Conservation (phyloP, 2,888 invertebrate species). For the Halocaridina rubra region DNA sequence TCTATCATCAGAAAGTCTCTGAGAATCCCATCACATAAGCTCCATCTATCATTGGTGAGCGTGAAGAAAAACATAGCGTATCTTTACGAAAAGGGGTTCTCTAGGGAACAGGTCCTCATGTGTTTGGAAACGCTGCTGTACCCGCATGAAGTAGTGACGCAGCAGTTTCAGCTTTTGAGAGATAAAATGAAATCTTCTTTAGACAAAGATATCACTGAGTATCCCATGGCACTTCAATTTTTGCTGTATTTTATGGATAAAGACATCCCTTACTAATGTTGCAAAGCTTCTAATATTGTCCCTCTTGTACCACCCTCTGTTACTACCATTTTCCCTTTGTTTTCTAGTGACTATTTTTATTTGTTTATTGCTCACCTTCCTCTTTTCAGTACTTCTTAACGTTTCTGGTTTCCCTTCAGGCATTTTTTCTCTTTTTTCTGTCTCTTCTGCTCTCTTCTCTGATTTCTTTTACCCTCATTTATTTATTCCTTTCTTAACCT, state of each 20-base stretch:
- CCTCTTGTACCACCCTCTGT: no score
- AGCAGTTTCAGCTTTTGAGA: slow-evolving; percentile 4
- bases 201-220: not conserved
- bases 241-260: not conserved
- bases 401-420: no score
- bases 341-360: no score
- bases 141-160: not conserved
- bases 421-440: no score
- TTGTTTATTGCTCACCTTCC: no score
- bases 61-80: slow-evolving; percentile 17
- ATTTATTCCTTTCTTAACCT: no score
- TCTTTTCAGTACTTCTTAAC: no score
- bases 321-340: no score
- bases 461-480: no score
- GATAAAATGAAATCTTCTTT: not conserved
- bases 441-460: no score
- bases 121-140: slow-evolving; percentile 30
- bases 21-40: not conserved
- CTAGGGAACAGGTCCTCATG: not conserved
- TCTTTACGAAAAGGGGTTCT: not conserved
- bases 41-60: slow-evolving; percentile 6
- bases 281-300: no score
- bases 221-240: not conserved
- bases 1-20: not conserved
- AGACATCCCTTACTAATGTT: not conserved